Conservation (phyloP, 2,113 vertebrate species). For the Podiceps cristatus region DNA sequence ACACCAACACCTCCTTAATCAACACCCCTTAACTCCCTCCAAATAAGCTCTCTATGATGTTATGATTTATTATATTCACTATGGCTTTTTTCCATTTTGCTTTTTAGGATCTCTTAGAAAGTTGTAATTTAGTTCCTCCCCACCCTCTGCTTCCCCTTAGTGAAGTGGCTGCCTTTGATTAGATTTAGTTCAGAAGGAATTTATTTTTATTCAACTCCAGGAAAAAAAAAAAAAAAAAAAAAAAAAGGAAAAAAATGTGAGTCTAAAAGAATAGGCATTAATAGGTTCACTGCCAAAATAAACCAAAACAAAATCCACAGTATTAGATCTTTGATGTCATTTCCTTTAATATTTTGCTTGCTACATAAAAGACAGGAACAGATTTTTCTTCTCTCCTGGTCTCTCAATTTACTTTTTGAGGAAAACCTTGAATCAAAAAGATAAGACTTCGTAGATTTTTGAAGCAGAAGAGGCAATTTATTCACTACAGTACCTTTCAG, state of each 20-base stretch:
- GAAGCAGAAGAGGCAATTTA: conserved; percentile 45
- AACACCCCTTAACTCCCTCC: conserved; percentile 53
- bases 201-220: conserved; percentile 51
- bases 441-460: conserved; percentile 40
- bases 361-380: conserved; percentile 2
- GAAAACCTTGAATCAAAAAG: conserved; percentile 52
- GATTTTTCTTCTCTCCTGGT: neutral
- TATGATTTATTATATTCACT: conserved; percentile 57
- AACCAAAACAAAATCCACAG: neutral
- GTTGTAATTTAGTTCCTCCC: conserved; percentile 45
- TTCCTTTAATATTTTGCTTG: conserved; percentile 49
- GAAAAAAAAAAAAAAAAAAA: neutral
- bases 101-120: conserved; percentile 57
- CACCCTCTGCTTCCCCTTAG: conserved; percentile 29
- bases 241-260: neutral
- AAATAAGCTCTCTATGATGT: conserved; percentile 49
- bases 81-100: conserved; percentile 58
- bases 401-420: conserved; percentile 2
- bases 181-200: conserved; percentile 51
- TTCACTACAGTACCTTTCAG: conserved; percentile 31
- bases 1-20: conserved; percentile 65
- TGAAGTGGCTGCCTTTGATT: conserved; percentile 61
- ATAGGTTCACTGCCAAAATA: conserved; percentile 15
- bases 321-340: neutral
- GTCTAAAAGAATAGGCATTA: neutral